Evolutionary conservation across 2,797 vertebrate species (phyloP).

Genomic region (Scyliorhinus canicula): DNA sequence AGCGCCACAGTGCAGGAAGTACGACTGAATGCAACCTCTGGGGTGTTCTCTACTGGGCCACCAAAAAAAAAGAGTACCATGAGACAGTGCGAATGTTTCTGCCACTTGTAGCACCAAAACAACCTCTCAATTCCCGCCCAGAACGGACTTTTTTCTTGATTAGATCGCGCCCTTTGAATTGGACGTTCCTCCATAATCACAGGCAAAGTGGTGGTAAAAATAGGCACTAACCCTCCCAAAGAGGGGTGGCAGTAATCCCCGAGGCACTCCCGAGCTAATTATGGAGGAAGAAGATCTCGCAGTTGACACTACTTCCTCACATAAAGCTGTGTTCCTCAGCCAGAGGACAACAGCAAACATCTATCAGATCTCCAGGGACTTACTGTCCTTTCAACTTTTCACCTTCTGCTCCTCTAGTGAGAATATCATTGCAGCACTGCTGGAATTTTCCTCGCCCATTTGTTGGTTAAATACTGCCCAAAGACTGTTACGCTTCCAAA

Average conservation of each 20-base stretch:
- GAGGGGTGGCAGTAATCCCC: neutral
- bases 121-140: too few species aligned
- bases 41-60: too few species aligned
- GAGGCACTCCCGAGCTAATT: neutral
- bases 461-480: neutral
- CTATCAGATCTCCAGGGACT: neutral
- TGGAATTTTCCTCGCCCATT: neutral
- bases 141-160: too few species aligned
- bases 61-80: too few species aligned
- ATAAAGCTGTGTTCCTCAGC: neutral
- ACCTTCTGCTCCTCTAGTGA: neutral
- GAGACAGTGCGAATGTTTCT: too few species aligned
- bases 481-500: neutral
- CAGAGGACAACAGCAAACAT: neutral
- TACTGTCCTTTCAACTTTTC: neutral
- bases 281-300: neutral
- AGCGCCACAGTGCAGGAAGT: too few species aligned
- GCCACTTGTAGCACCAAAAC: too few species aligned
- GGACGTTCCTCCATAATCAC: neutral
- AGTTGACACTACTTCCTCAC: neutral
- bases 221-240: neutral
- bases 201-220: neutral
- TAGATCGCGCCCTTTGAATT: too few species aligned
- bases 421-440: neutral
- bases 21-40: too few species aligned